Percentiles rank a stretch among this genome's conserved stretches.
These are phyloP conservation scores for Cygnus atratus DNA, from an alignment of 2,113 vertebrate genomes.

Conservation along the genomic window DNA sequence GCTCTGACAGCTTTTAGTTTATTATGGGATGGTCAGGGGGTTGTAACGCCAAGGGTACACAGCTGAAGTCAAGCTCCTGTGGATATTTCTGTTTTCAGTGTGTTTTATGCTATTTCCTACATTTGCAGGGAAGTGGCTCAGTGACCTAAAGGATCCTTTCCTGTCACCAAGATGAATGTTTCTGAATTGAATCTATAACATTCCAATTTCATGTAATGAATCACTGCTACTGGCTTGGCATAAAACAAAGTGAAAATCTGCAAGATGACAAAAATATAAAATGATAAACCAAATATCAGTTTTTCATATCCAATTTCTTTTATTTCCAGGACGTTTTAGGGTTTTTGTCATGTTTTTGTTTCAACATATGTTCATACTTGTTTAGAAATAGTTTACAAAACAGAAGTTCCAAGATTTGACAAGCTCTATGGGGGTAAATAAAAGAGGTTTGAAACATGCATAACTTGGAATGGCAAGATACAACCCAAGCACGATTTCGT, in stretches of 20 bases:
- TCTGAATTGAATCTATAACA: not conserved
- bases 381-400: not conserved
- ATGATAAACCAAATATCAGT: not conserved
- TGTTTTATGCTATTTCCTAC: not conserved
- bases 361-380: not conserved
- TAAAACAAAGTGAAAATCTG: not conserved
- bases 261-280: not conserved
- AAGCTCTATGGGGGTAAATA: not conserved
- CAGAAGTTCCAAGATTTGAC: not conserved
- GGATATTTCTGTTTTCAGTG: not conserved
- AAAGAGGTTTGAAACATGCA: not conserved
- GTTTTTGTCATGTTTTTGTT: not conserved
- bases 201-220: constrained; percentile 14
- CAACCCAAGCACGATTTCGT: not conserved
- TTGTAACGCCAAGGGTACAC: not conserved
- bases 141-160: constrained; percentile 17
- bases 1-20: not conserved
- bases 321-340: not conserved
- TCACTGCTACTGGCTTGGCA: not conserved
- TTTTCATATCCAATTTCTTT: not conserved
- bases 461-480: not conserved
- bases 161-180: constrained; percentile 38
- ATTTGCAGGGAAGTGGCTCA: not conserved
- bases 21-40: not conserved
- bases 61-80: not conserved